phyloP scores from a whole-genome alignment of 1,140 invertebrate genomes.

The Drosophila ficusphila region DNA sequence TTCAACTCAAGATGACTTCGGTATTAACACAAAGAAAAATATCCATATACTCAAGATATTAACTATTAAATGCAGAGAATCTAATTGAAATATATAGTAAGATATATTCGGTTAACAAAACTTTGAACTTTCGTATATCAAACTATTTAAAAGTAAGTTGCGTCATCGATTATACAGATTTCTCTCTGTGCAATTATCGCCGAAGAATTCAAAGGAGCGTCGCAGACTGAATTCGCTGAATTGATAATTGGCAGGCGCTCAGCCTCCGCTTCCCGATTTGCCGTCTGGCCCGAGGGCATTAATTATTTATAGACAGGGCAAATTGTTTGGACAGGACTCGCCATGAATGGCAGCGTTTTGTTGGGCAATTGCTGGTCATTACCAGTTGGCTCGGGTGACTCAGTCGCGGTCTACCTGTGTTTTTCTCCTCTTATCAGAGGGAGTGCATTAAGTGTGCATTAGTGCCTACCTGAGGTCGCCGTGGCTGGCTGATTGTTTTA shows the following conservation, averaged over 20 bases:
- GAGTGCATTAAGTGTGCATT: slow-evolving; percentile 59
- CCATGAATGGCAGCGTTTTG: slow-evolving; percentile 61
- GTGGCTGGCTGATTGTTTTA: slow-evolving; percentile 23
- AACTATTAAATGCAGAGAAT: no score
- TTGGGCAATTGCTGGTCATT: slow-evolving; percentile 50
- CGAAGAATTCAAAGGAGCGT: slow-evolving; percentile 21
- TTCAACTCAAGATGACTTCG: slow-evolving; percentile 5
- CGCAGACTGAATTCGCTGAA: slow-evolving; percentile 46
- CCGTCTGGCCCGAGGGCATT: slow-evolving; percentile 44
- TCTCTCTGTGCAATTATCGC: slow-evolving; percentile 3
- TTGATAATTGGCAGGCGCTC: slow-evolving; percentile 60
- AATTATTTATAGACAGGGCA: slow-evolving; percentile 69
- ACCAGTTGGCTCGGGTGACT: slow-evolving; percentile 65
- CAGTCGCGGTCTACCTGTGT: slow-evolving; percentile 52
- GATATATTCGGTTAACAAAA: no score
- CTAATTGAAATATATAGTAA: no score
- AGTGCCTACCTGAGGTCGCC: slow-evolving; percentile 31
- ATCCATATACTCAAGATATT: not conserved
- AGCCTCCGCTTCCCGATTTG: not conserved
- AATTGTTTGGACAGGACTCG: slow-evolving; percentile 34
- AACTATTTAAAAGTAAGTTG: no score
- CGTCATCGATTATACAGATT: no score
- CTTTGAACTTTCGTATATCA: no score
- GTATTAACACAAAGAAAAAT: slow-evolving; percentile 5
- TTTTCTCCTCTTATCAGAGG: slow-evolving; percentile 44